Evolutionary conservation across 2,888 invertebrate genomes (phyloP), one percentile per base, ranked within the genome.

Genomic region (Hyposoter dolosus): DNA sequence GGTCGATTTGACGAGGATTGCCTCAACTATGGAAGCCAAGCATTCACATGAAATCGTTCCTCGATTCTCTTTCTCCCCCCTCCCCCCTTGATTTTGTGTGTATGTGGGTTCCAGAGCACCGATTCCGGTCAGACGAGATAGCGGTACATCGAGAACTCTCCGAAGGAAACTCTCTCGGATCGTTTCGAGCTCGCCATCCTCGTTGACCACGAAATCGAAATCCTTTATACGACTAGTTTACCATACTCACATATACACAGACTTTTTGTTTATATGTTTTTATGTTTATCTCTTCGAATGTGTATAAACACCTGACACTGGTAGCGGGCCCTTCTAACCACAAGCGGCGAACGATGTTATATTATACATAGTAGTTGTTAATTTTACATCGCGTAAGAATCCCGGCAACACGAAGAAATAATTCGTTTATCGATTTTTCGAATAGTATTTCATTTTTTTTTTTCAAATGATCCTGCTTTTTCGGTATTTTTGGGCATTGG

Each of bases 121-220:
- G 87, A 88, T 93, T 93, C 93, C 93, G 93, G 93, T 93, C 93
- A 93, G 92, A 90, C 90, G 90, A 92, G 92, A 92, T 93, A 93
- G 93, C 93, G 93, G 93, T 92, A 93, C 92, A 84, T 81, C 76
- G 82, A 68, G 81, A 79, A 47, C 60, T 56, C 79, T 71, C 71
- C 74, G 87, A 89, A 75, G 75, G 66, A 43, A 75, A 83, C 80
- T 72, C 80, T 68, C 82, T 78, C 82, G 80, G 60, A 69, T 60
- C 80, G 43, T 19, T 43, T 43, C 76, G 63, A 71, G 72, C 60
- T 75, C 79, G 53, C 60, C 53, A 66, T 84, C 74, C 84, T 83
- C 68, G 69, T 71, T 83, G 77, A 82, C 82, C 82, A 80, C 84
- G 53, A 76, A 80, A 75, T 84, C 69, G 68, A 79, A 78, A 84